These are phyloP conservation scores for Tetragonisca angustula DNA, from an alignment of 2,888 invertebrate genomes.

Conservation along the genomic window DNA sequence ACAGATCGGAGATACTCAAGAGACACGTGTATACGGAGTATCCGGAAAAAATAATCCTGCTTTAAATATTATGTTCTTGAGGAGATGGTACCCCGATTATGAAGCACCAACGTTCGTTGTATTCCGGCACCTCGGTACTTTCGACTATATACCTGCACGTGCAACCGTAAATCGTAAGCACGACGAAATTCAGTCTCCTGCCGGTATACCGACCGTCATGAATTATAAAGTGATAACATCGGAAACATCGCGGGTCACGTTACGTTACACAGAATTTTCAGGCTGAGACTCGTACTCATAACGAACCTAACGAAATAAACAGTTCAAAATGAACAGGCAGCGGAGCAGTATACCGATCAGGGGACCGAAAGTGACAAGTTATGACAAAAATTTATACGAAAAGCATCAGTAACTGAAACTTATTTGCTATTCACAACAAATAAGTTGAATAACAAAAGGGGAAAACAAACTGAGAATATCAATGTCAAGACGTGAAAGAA, in stretches of 20 bases:
- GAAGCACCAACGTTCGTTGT: conserved; percentile 43
- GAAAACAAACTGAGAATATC: too few relatives aligned
- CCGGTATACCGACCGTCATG: conserved; percentile 51
- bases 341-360: neutral
- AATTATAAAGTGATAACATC: conserved; percentile 71
- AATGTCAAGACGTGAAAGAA: too few relatives aligned
- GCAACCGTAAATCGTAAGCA: conserved; percentile 65
- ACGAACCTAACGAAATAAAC: conserved; percentile 23
- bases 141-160: conserved; percentile 54
- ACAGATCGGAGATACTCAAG: neutral
- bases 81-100: conserved; percentile 23
- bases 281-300: conserved; percentile 29
- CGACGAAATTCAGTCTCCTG: conserved; percentile 65
- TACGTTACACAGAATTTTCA: conserved; percentile 57
- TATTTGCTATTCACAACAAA: too few relatives aligned
- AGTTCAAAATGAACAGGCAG: conserved; percentile 9
- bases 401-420: too few relatives aligned
- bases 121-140: conserved; percentile 39
- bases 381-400: too few relatives aligned
- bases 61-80: conserved; percentile 16
- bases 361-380: too few relatives aligned
- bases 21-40: neutral
- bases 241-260: conserved; percentile 60
- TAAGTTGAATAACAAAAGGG: too few relatives aligned
- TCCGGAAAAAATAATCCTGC: conserved; percentile 15